Base-by-base conservation (phyloP, 2,888 invertebrate species). In the Therioaphis trifolii region DNA sequence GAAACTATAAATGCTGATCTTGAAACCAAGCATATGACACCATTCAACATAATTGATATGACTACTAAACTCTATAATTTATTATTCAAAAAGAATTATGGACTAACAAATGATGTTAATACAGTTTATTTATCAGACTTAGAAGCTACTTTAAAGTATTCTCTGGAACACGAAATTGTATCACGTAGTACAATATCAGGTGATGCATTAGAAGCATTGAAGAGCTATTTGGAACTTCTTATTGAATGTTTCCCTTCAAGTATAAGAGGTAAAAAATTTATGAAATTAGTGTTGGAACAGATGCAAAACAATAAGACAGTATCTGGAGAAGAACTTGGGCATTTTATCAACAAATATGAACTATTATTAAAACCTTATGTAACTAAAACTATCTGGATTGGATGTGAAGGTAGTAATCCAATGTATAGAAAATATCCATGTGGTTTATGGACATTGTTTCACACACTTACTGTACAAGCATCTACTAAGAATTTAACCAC, bases 391-490 rank as follows among this genome's bases (percentile, higher is more conserved):
- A 85, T 82, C n/a, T 98, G 94, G 92, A 89, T 94, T 52, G 94
- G 93, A 2, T 99, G 99, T 88, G 91, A 91, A 86, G 96, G 97
- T 14, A 96, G 96, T 86, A 90, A 91, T 84, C 89, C 92, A 0
- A 90, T 91, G 85, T 92, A 91, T 87, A 91, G 98, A 75, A 97
- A 98, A 15, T 99, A 95, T 88, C 95, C 97, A 0, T 99, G 99
- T 89, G 94, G 97, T 0, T 90, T 99, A 49, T 99, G 99, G 99
- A 94, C 93, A 18, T 89, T 97, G 86, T 99, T 98, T 88, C 99
- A 99, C 88, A 94, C 94, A 55, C 89, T 99, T 84, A 95, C 96
- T 0, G 95, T 97, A 0, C 86, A 87, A 52, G 86, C 86, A 49
- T 91, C 92, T 87, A 92, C 94, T 0, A 90, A 92, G 4, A 92